These are phyloP conservation scores for Corythornis vintsioides DNA, from an alignment of 2,113 vertebrate species.

Conservation along the genomic window DNA sequence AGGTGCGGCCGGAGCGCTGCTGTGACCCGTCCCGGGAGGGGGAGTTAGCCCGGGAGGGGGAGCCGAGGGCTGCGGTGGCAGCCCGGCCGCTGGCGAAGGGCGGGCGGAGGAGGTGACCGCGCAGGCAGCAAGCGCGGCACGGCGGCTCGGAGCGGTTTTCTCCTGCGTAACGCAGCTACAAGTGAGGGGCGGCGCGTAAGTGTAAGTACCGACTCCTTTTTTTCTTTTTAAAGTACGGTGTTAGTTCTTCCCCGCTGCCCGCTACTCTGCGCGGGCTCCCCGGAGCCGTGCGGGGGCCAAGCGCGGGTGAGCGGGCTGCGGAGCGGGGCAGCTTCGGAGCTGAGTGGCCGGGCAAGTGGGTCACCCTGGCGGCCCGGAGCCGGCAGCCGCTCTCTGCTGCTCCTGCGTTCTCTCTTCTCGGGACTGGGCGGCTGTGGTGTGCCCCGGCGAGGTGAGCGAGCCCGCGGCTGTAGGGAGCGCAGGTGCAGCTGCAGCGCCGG, in stretches of 20 bases:
- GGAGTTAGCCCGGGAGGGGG: too few relatives aligned
- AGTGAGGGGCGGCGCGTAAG: not conserved
- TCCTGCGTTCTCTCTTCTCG: not conserved
- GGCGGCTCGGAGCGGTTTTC: not conserved
- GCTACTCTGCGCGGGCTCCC: not conserved
- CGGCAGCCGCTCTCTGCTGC: not conserved
- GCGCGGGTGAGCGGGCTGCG: too few relatives aligned
- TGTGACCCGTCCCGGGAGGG: not conserved
- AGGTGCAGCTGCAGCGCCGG: not conserved
- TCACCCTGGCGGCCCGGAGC: not conserved
- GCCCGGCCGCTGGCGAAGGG: not conserved
- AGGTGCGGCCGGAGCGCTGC: not conserved
- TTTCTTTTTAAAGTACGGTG: not conserved
- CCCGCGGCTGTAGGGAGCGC: not conserved
- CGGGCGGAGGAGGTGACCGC: not conserved
- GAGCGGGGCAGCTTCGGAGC: not conserved
- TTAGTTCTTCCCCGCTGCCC: not conserved
- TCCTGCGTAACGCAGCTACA: not conserved
- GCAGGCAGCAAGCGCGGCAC: not conserved
- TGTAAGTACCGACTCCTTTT: not conserved
- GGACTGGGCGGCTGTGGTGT: not conserved
- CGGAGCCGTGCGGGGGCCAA: not conserved
- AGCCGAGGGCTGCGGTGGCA: not conserved
- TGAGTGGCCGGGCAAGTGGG: not conserved
- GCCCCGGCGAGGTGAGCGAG: too few relatives aligned